phyloP scores from a whole-genome alignment of 2,888 invertebrate genomes.

The Ypsolopha scabrella region DNA sequence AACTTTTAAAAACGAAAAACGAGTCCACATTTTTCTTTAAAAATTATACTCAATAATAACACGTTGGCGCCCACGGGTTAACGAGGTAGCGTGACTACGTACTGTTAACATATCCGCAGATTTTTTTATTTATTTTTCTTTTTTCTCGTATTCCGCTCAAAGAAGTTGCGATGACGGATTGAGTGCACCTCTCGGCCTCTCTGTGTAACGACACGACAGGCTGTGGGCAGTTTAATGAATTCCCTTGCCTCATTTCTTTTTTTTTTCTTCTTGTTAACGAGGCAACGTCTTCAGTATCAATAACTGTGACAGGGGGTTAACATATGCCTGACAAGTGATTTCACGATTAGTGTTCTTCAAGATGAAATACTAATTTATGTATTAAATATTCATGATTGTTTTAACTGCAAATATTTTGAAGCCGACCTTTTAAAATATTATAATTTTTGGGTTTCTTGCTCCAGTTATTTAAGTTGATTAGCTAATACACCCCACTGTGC shows the following conservation, averaged over 20 bases:
- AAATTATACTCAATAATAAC: constrained; percentile 61
- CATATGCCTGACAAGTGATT: constrained; percentile 1
- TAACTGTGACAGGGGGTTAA: constrained; percentile 3
- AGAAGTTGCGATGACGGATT: constrained; percentile 42
- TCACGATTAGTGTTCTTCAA: neutral
- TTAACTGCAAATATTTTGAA: neutral
- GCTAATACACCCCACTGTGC: no score
- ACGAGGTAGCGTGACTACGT: constrained; percentile 61
- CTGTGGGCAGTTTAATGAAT: constrained; percentile 35
- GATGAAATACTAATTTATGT: neutral
- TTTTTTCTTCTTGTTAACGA: neutral
- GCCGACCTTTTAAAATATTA: neutral
- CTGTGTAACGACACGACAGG: constrained; percentile 20
- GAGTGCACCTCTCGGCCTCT: constrained; percentile 23
- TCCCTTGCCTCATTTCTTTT: constrained; percentile 23
- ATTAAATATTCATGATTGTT: neutral
- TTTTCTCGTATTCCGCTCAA: constrained; percentile 9
- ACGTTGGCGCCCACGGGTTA: constrained; percentile 41
- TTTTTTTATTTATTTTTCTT: constrained; percentile 24
- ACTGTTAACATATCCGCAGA: constrained; percentile 50
- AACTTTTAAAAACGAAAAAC: constrained; percentile 26
- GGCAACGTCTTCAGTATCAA: constrained; percentile 4
- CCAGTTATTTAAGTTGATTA: no score
- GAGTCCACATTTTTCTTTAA: constrained; percentile 27
- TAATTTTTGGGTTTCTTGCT: no score